Conservation (phyloP, 2,888 invertebrate genomes). For the Sinotaia quadrata region DNA sequence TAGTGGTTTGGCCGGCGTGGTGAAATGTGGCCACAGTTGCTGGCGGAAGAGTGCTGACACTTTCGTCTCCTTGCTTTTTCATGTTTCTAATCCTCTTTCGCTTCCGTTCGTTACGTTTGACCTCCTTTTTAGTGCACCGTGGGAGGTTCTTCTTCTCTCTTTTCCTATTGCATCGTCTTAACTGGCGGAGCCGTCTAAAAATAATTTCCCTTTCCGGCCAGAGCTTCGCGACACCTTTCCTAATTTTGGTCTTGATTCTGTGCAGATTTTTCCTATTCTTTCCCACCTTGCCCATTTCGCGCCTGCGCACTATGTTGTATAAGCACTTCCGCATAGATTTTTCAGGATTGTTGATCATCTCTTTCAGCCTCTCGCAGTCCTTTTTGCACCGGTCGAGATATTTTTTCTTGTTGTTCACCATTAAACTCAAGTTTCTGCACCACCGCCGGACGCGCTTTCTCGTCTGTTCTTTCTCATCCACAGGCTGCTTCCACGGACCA, state of each 20-base stretch:
- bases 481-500: conserved; percentile 17
- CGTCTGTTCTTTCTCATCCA: conserved; percentile 16
- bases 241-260: neutral
- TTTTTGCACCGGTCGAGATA: conserved; percentile 26
- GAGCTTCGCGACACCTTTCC: neutral
- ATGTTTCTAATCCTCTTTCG: neutral
- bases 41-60: no score
- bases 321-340: conserved; percentile 30
- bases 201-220: conserved; percentile 18
- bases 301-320: neutral
- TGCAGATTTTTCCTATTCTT: neutral
- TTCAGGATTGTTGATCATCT: conserved; percentile 25
- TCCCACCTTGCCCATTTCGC: neutral
- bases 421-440: conserved; percentile 27
- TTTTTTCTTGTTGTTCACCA: conserved; percentile 25
- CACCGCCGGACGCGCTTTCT: conserved; percentile 30
- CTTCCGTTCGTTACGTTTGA: neutral
- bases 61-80: no score
- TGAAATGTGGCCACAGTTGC: no score
- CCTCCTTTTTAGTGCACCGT: neutral
- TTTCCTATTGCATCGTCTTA: conserved; percentile 10
- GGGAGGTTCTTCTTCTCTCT: neutral
- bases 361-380: conserved; percentile 25
- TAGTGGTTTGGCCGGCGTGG: no score
- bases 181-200: conserved; percentile 19